Conservation (phyloP, 2,113 vertebrate species). For the Clarias gariepinus region DNA sequence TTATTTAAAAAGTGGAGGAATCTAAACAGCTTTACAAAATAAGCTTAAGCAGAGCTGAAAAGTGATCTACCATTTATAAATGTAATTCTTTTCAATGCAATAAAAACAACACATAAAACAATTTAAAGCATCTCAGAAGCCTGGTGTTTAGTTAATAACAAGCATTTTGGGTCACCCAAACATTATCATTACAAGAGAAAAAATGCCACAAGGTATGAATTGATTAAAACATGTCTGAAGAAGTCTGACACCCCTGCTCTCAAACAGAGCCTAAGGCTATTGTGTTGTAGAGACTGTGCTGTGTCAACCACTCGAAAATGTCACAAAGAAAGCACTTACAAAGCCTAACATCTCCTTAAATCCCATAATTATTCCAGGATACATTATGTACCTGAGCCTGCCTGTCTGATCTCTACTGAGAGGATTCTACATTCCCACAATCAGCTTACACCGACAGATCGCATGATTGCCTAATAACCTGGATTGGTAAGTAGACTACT, state of each 20-base stretch:
- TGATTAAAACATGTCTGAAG: slow-evolving; percentile 66
- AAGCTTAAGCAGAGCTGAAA: neutral
- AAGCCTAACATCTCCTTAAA: slow-evolving; percentile 72
- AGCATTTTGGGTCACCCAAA: slow-evolving; percentile 53
- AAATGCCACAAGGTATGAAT: slow-evolving; percentile 53
- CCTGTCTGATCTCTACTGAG: slow-evolving; percentile 68
- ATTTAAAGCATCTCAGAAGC: slow-evolving; percentile 42
- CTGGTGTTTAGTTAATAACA: slow-evolving; percentile 44
- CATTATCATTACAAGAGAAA: slow-evolving; percentile 51
- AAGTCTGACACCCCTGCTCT: slow-evolving; percentile 47
- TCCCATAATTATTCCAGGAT: slow-evolving; percentile 74
- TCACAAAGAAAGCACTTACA: slow-evolving; percentile 74
- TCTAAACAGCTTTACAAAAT: neutral
- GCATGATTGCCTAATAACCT: slow-evolving; percentile 70
- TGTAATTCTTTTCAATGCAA: slow-evolving; percentile 15
- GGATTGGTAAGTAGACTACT: slow-evolving; percentile 67
- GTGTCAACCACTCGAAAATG: slow-evolving; percentile 69
- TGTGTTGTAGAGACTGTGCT: slow-evolving; percentile 59
- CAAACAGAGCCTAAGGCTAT: slow-evolving; percentile 52
- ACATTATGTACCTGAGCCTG: slow-evolving; percentile 72
- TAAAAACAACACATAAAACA: neutral
- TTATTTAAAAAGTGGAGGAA: neutral
- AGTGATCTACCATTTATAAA: neutral
- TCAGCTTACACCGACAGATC: slow-evolving; percentile 74
- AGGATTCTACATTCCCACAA: slow-evolving; percentile 71